Evolutionary conservation across 2,888 invertebrate species (phyloP), one percentile per base, ranked within the genome.

Genomic region (Caenorhabditis panamensis): DNA sequence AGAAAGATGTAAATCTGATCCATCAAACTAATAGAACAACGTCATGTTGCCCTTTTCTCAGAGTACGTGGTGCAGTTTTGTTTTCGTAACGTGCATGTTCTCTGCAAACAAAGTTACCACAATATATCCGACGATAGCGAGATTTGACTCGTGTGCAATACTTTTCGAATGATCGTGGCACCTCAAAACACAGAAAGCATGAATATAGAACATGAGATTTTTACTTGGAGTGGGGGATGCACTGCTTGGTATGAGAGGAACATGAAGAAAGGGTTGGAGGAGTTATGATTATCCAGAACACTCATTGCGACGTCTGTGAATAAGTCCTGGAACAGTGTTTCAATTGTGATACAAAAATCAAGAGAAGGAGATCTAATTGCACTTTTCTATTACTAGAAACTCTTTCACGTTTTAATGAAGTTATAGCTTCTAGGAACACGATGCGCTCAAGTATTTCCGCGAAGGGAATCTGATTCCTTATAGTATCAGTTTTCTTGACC

Each of bases 211-310:
- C 53, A 20, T 53, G 26, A 31, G n/a, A 18, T 1, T 20, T 69
- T 82, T 3, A 87, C 89, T 81, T 91, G 90, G 9, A 91, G 82
- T 0, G 91, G 91, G 11, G 89, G 87, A 78, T 91, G 91, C 8
- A 89, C 89, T n/a, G 89, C 84, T 82, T 91, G 91, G 79, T 87
- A 89, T 36, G 90, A 87, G 16, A 91, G 76, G 64, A 89, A 91
- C 82, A 90, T 79, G 66, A 91, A 91, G 67, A 91, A 90, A 53
- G 91, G 87, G 18, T 88, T 72, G 9, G 82, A 67, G 3, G 62
- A 66, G 73, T 85, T 76, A 58, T 87, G 87, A 22, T 77, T 71
- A 18, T 83, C 82, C 8, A 89, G 51, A 0, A 86, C 82, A 54
- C 84, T 84, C 53, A 87, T 87, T 1, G 89, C 81, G 22, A 86